Evolutionary conservation across 2,888 invertebrate species (phyloP).

Genomic region (Temnothorax unifasciatus): DNA sequence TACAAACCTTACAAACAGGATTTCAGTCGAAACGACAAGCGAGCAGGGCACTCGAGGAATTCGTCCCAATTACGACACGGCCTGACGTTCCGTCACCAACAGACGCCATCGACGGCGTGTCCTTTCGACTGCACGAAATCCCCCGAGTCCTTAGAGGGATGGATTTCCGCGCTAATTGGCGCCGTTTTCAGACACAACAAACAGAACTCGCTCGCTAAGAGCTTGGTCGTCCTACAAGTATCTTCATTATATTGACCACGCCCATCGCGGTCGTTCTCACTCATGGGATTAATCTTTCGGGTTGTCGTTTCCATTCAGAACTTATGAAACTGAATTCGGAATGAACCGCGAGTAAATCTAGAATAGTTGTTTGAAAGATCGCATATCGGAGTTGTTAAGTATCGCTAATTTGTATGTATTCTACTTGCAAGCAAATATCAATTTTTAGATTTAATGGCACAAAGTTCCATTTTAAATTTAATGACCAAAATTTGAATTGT

Average conservation of each 20-base stretch:
- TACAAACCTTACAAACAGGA: conserved; percentile 54
- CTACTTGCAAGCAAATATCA: background rate
- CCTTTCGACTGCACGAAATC: conserved; percentile 44
- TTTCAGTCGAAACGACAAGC: conserved; percentile 62
- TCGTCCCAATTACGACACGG: conserved; percentile 70
- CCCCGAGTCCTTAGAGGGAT: conserved; percentile 32
- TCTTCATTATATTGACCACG: background rate
- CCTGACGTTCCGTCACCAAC: conserved; percentile 69
- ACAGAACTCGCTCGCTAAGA: background rate
- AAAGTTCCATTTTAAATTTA: background rate
- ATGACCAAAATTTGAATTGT: background rate
- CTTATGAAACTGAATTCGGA: background rate
- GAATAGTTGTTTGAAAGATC: background rate
- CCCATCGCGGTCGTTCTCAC: background rate
- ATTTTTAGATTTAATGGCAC: background rate
- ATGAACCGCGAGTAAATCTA: background rate
- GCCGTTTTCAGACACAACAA: conserved; percentile 23
- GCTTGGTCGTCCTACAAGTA: background rate
- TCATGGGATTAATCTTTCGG: background rate
- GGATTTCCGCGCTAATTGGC: conserved; percentile 62
- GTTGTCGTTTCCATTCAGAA: background rate
- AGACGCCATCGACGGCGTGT: conserved; percentile 35
- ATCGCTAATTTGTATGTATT: background rate
- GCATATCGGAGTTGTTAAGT: background rate
- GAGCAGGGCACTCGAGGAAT: conserved; percentile 66